Conservation (phyloP, 92 coral and sea anemone genomes). For the Phenganax marumi region DNA sequence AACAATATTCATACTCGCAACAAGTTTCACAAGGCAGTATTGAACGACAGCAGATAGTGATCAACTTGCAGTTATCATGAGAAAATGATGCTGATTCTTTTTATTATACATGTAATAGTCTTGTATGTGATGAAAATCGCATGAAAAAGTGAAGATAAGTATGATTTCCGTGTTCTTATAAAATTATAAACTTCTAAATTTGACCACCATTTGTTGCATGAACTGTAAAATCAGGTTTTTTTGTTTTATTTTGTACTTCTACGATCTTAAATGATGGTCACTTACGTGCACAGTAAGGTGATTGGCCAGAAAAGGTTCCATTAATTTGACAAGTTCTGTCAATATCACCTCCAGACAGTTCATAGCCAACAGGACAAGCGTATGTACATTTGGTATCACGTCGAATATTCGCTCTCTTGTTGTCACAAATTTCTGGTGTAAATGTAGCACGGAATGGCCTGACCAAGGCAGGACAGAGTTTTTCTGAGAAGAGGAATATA, state of each 20-base stretch:
- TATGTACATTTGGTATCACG: conserved; percentile 77
- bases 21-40: too few relatives aligned
- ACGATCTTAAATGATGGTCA: background rate
- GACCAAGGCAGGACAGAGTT: conserved; percentile 83
- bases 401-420: conserved; percentile 74
- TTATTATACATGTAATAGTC: too few relatives aligned
- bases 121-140: too few relatives aligned
- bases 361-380: conserved; percentile 72
- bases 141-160: too few relatives aligned
- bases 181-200: too few relatives aligned
- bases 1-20: background rate
- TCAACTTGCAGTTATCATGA: too few relatives aligned
- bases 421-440: conserved; percentile 61
- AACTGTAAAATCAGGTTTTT: too few relatives aligned
- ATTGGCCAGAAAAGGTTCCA: conserved; percentile 76
- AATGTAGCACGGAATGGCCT: conserved; percentile 87
- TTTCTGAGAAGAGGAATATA: conserved; percentile 54
- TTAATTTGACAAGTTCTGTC: conserved; percentile 73
- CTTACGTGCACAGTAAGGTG: conserved; percentile 90
- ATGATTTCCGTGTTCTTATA: too few relatives aligned
- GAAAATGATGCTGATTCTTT: too few relatives aligned
- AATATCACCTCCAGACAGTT: conserved; percentile 66
- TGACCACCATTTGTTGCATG: too few relatives aligned
- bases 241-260: too few relatives aligned
- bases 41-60: too few relatives aligned